Base-by-base conservation (phyloP, 2,888 invertebrate genomes). In the Xylophagus ater region DNA sequence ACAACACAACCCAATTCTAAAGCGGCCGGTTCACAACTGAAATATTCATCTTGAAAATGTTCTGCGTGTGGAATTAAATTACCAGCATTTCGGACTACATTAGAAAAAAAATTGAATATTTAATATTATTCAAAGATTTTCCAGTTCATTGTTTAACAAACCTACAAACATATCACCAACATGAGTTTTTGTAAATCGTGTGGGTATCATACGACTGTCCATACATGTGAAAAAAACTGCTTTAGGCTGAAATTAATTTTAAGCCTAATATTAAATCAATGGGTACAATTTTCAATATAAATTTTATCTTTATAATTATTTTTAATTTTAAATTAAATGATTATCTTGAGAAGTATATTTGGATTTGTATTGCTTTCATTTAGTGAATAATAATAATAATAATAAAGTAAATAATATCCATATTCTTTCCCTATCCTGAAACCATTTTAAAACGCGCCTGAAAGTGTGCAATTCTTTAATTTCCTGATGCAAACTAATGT, bases 101-200 rank as follows among this genome's bases (percentile, higher is more conserved):
- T n/a, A n/a, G n/a, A n/a, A n/a, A n/a, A n/a, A n/a, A n/a, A n/a
- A n/a, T n/a, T n/a, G n/a, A n/a, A n/a, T n/a, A n/a, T n/a, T n/a
- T n/a, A n/a, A n/a, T n/a, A n/a, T n/a, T n/a, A n/a, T n/a, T n/a
- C n/a, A n/a, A n/a, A n/a, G n/a, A n/a, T n/a, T n/a, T n/a, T n/a
- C n/a, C n/a, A n/a, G n/a, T n/a, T n/a, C n/a, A n/a, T n/a, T n/a
- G n/a, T n/a, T n/a, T n/a, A n/a, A n/a, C 72, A 56, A 68, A 88
- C 88, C 86, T 53, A 96, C 85, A 71, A 94, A 96, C 90, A 94
- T 93, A 63, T 97, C 94, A 31, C 97, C 97, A 47, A 94, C 87
- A 65, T 89, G 82, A 39, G 89, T 89, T 70, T 90, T 86, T 40
- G 92, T 92, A 64, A 94, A 92, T 61, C 90, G 74, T 42, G 94